These are phyloP conservation scores for Sphenopsis melanotis DNA, from an alignment of 2,797 vertebrate species.

Conservation along the genomic window DNA sequence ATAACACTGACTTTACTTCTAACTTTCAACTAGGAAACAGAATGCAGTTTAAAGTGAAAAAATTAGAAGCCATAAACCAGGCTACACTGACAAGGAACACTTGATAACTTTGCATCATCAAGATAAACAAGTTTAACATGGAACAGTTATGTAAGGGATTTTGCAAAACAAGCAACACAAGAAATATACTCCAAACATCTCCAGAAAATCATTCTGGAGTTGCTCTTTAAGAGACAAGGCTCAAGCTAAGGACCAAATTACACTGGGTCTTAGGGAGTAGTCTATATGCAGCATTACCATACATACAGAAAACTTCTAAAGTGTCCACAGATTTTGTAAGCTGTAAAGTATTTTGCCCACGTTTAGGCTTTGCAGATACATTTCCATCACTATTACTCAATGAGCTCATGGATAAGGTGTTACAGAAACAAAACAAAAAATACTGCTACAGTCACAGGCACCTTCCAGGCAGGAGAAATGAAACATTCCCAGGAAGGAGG, in stretches of 20 bases:
- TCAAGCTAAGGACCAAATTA: background rate
- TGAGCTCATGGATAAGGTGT: background rate
- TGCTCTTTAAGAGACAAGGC: background rate
- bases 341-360: background rate
- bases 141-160: background rate
- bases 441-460: background rate
- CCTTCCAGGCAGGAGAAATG: background rate
- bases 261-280: fast-evolving
- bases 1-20: background rate
- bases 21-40: background rate
- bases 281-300: background rate
- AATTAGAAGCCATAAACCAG: background rate
- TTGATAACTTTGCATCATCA: background rate
- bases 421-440: background rate
- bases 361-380: background rate
- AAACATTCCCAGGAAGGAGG: background rate
- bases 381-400: background rate
- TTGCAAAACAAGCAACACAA: background rate
- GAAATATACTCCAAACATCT: background rate
- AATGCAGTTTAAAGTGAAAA: background rate
- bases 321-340: background rate
- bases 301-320: background rate
- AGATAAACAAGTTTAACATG: background rate
- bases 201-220: background rate
- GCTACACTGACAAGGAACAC: background rate